phyloP scores from a whole-genome alignment of 2,113 vertebrate genomes.

The Ceratotherium simum region DNA sequence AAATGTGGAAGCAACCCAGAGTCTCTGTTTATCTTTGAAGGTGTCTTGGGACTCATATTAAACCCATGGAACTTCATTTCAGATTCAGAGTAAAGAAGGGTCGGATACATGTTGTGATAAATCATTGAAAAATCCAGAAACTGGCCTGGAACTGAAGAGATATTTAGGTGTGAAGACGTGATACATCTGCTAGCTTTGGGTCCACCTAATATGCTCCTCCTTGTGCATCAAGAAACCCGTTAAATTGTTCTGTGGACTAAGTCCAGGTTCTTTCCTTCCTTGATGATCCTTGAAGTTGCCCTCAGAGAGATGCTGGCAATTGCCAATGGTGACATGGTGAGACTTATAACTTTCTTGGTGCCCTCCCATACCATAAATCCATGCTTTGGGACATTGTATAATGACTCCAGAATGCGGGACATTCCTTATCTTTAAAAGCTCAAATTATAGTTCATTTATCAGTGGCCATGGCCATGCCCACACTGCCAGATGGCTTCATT shows the following conservation, averaged over 20 bases:
- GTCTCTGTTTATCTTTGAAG: not conserved
- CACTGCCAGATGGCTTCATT: not conserved
- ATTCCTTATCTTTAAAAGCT: conserved; percentile 61
- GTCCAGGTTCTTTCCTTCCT: not conserved
- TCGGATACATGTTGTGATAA: not conserved
- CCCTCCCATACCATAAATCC: not conserved
- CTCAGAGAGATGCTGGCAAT: not conserved
- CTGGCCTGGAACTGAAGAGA: not conserved
- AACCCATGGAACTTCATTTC: not conserved
- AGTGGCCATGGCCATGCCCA: not conserved
- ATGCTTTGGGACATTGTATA: not conserved
- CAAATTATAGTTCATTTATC: conserved; percentile 6
- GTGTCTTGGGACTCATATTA: not conserved
- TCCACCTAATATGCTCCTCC: not conserved
- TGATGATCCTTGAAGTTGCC: not conserved
- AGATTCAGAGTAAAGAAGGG: not conserved
- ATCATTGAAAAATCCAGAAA: conserved; percentile 3
- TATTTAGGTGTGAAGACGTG: not conserved
- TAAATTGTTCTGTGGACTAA: not conserved
- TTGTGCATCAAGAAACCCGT: not conserved
- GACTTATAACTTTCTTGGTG: not conserved
- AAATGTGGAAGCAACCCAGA: not conserved
- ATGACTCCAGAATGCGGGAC: not conserved
- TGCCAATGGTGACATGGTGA: not conserved
- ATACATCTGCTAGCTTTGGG: not conserved